A percentile compares a stretch with the other conserved stretches of the same genome.
Conservation (phyloP, 2,113 vertebrate species). For the Catagonus wagneri region DNA sequence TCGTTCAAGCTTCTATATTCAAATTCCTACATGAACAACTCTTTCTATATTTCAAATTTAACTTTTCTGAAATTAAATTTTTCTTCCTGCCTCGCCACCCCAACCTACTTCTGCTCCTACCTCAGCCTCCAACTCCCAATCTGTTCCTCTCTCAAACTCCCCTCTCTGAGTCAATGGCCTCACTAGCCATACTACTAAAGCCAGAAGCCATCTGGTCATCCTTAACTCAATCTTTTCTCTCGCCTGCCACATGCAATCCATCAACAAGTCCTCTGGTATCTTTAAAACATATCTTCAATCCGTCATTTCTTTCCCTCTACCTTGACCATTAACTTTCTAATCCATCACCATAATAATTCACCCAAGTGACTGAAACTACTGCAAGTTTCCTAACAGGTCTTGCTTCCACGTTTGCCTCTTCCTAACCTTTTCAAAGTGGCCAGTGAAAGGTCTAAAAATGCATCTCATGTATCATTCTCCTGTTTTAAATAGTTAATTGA, state of each 20-base stretch:
- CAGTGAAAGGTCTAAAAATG: not conserved
- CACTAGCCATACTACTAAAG: slow-evolving; percentile 30
- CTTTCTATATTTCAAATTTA: slow-evolving; percentile 81
- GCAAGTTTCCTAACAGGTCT: not conserved
- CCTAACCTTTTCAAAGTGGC: not conserved
- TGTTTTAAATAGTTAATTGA: not conserved
- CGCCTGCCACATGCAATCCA: not conserved
- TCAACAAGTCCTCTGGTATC: not conserved
- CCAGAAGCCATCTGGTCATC: slow-evolving; percentile 6
- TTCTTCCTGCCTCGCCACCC: slow-evolving; percentile 72
- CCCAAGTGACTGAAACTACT: not conserved
- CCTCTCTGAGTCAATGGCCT: slow-evolving; percentile 61
- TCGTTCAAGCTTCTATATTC: slow-evolving; percentile 78
- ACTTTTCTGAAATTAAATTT: slow-evolving; percentile 81
- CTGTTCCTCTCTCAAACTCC: slow-evolving; percentile 64
- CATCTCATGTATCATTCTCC: not conserved
- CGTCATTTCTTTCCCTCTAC: not conserved
- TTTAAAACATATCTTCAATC: not conserved
- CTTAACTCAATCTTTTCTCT: not conserved
- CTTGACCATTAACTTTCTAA: not conserved
- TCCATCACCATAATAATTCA: not conserved
- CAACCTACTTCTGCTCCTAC: slow-evolving; percentile 74
- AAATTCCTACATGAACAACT: slow-evolving; percentile 75
- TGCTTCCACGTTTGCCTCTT: not conserved
- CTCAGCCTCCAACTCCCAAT: slow-evolving; percentile 79